These are phyloP conservation scores for Clarias fuscus DNA, from an alignment of 2,797 vertebrate genomes.

Conservation along the genomic window DNA sequence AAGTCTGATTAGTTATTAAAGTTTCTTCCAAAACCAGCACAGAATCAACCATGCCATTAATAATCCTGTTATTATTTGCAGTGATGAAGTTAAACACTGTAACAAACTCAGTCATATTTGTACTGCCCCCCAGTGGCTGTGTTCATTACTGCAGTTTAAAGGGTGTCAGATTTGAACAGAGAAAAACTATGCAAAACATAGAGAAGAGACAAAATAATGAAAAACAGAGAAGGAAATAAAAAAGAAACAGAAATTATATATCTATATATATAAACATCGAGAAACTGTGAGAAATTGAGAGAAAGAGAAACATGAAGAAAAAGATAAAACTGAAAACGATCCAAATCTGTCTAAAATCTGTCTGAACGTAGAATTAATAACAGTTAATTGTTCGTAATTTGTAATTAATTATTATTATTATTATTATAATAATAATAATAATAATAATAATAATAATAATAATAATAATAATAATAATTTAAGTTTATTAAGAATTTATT, in stretches of 20 bases:
- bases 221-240: not conserved
- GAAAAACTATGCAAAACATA: no score
- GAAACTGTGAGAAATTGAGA: not conserved
- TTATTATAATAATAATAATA: no score
- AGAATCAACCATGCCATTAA: not conserved
- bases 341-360: not conserved
- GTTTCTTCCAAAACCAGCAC: not conserved
- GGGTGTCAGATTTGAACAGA: not conserved
- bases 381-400: no score
- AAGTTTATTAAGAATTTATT: no score
- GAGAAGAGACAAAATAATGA: not conserved
- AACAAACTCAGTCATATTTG: not conserved
- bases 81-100: not conserved
- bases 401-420: no score
- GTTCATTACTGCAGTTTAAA: not conserved
- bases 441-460: not conserved
- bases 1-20: not conserved
- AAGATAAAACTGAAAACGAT: not conserved
- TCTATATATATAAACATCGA: not conserved
- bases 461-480: no score
- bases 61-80: not conserved
- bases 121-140: conserved; percentile 29
- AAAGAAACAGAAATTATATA: no score
- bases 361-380: not conserved
- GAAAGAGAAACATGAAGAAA: not conserved